Evolutionary conservation across 2,113 vertebrate species (phyloP), one percentile per base, ranked within the genome.

Genomic region (Triplophysa dalaica): DNA sequence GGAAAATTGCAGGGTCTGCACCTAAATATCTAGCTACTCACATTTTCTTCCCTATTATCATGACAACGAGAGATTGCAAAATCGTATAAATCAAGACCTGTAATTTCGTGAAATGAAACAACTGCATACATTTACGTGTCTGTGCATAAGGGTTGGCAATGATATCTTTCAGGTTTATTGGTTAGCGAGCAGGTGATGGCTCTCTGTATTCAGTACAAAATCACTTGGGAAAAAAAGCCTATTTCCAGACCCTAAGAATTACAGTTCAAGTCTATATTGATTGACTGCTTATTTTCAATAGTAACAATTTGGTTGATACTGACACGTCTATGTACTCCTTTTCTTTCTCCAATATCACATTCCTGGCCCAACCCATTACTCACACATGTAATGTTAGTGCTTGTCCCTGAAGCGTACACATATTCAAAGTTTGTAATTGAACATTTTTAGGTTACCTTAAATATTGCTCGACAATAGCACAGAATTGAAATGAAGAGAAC

Each of bases 41-140:
- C 45, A 79, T 70, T 48, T 70, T 75, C 41, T 63, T 48, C 73
- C 60, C 60, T 75, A 54, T 79, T 62, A 79, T 54, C 66, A 62
- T 10, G 68, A 43, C 22, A 72, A 58, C 10, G 54, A 60, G 22
- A 24, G 48, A 67, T 56, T 29, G 6, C 70, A 58, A 74, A 80
- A 66, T 74, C 69, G 74, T 24, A 58, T 80, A 74, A 80, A 80
- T 69, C 19, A 80, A 43, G 61, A 22, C 33, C 38, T 26, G 38
- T 80, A 29, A 80, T 80, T 80, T 66, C 14, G 56, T 21, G 19
- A 73, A 73, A 74, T 80, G 58, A 79, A 79, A 79, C 68, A 63
- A 74, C 52, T 80, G 61, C 33, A 67, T 26, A n/a, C 58, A 48
- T 63, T 74, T 45, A 67, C 17, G 26, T 22, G 56, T 38, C 70